Percentiles rank a stretch among this genome's conserved stretches.
Conservation (phyloP, 1,140 invertebrate species). For the Brachionus sp. region DNA sequence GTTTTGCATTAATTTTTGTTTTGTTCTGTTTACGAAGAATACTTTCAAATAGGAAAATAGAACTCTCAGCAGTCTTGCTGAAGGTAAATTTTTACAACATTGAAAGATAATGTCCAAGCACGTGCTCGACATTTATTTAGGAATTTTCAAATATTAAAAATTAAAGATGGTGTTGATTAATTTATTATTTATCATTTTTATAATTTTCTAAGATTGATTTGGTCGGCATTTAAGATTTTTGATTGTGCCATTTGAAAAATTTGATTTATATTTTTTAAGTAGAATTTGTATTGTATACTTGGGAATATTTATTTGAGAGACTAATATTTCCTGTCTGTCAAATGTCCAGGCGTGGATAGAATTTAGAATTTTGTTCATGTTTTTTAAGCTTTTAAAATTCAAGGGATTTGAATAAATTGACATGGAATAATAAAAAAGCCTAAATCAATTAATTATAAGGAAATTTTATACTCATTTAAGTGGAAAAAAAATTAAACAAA, state of each 20-base stretch:
- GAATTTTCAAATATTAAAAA: no score
- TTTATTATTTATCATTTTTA: neutral
- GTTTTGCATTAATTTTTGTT: neutral
- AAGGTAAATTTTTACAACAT: neutral
- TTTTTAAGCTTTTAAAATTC: neutral
- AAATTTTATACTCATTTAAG: neutral
- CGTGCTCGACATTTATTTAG: no score
- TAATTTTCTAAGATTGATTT: neutral
- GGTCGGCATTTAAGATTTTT: neutral
- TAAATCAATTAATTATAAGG: neutral
- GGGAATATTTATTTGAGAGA: neutral
- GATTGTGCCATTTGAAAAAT: neutral
- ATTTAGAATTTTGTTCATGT: neutral
- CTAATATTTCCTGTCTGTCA: neutral
- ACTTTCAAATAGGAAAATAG: neutral
- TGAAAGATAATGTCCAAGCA: no score
- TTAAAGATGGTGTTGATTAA: neutral
- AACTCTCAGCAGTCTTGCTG: neutral
- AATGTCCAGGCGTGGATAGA: neutral
- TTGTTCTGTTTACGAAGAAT: neutral
- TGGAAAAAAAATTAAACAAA: neutral
- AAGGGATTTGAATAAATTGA: constrained; percentile 3
- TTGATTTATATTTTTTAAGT: neutral
- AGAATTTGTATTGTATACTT: neutral
- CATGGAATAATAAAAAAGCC: neutral